A percentile compares a stretch with the other conserved stretches of the same genome.
Conservation (phyloP, 2,113 vertebrate genomes). For the Pygoscelis adeliae region DNA sequence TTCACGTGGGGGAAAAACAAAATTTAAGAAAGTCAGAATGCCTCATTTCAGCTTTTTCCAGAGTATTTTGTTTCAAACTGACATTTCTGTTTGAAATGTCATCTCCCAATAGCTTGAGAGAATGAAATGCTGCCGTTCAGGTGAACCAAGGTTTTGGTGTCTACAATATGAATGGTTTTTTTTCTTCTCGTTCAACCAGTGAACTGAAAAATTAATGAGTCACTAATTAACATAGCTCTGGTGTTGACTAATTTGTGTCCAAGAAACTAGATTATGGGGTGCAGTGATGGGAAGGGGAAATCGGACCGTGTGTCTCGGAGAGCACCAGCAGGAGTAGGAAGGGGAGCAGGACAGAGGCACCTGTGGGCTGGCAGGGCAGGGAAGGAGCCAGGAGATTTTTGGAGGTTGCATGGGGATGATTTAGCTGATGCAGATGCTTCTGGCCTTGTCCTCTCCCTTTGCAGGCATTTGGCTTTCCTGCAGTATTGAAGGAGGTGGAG, state of each 20-base stretch:
- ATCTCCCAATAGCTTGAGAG: background rate
- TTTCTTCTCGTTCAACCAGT: background rate
- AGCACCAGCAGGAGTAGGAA: background rate
- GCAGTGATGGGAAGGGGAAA: background rate
- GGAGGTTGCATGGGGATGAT: background rate
- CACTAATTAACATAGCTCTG: slow-evolving; percentile 3
- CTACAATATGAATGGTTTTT: background rate
- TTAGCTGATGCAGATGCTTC: background rate
- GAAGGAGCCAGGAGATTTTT: background rate
- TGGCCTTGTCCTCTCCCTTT: background rate
- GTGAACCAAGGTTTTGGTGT: background rate
- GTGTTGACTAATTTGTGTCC: background rate
- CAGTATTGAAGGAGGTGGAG: background rate
- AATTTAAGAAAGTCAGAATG: background rate
- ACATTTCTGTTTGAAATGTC: background rate
- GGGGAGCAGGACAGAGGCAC: background rate
- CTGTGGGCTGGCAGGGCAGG: background rate
- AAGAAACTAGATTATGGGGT: background rate
- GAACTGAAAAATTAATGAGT: slow-evolving; percentile 31
- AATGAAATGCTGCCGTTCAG: background rate
- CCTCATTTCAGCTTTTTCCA: background rate
- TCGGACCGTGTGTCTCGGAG: rapidly evolving
- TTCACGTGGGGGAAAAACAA: background rate
- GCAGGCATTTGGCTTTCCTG: background rate
- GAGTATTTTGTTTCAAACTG: background rate